Evolutionary conservation across 2,888 invertebrate genomes (phyloP), one percentile per base, ranked within the genome.

Genomic region (Neuroscelio doddi): DNA sequence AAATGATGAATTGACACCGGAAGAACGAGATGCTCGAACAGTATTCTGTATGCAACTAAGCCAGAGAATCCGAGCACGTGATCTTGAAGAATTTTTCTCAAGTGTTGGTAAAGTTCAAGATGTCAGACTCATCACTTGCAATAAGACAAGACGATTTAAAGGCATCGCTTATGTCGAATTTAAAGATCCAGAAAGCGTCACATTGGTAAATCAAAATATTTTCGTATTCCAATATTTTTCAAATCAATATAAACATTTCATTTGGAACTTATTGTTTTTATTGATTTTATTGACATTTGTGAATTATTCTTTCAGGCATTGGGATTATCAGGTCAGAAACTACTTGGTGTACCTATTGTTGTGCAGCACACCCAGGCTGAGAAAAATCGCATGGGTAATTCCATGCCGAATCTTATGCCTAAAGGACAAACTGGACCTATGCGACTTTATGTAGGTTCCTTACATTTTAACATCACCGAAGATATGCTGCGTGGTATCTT

Each of bases 131-230:
- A 99, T 99, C 58, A 97, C 97, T 55, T 99, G 99, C 86, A 98
- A 98, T 86, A 98, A 98, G 86, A 99, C 99, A 0, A 91, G 98
- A 80, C 88, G 98, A 71, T 98, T 98, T 80, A 99, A 99, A 86
- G 99, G 99, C 39, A 98, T 99, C 76, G 96, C 98, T n/a, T 99
- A 99, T 82, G 96, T 99, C 62, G 99, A 99, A 86, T 99, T 99
- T 83, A 93, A 94, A 85, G 98, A 98, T 87, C 94, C 97, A 0
- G 98, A 98, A 86, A 96, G 97, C 67, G 98, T 99, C 5, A 93
- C 97, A 59, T 87, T 98, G 87, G 94, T 94, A 85, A 89, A 90
- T 86, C 3, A 8, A 59, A 2, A 15, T 46, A 34, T 7, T 15
- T 36, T 32, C 2, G 10, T 32, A 3, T 10, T 32, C 2, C 32